Base-by-base conservation (phyloP, 2,888 invertebrate genomes). In the Neuroscelio doddi region DNA sequence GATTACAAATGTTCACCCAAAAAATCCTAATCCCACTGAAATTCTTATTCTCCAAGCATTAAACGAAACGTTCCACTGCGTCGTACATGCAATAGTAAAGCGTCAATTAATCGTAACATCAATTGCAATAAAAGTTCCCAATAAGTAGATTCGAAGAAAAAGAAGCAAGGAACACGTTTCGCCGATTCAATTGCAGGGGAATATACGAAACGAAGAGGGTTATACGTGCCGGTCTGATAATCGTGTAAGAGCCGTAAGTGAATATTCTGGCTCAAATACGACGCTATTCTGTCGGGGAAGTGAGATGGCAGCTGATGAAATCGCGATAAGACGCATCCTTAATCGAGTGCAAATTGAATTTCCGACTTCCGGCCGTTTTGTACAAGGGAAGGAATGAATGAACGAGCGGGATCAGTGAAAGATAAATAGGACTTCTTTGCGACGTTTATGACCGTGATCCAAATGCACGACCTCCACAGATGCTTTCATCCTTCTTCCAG, bases 341-440 rank as follows among this genome's bases (percentile, higher is more conserved):
- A 64, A 64, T 64, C 64, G 64, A 52, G 29, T 36, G 56, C 53
- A 64, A 64, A 64, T 58, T 58, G 53, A 64, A 58, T 64, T 58
- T 29, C 52, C 39, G 21, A 45, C 44, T 45, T 42, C 29, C 49
- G 44, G 38, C 7, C 16, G 30, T 16, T n/a, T n/a, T n/a, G n/a
- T n/a, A n/a, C 29, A 5, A 29, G 24, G 12, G 49, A 44, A n/a
- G n/a, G 38, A 62, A 55, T 44, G 32, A 24, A 12, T 4, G 30
- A 10, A 9, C 30, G 4, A 10, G 8, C 10, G 7, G 50, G 38
- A 53, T 49, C 38, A 42, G 21, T 26, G 21, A 9, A 16, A 42
- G 41, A 50, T 12, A 14, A 50, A 39, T 39, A 16, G 29, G 36
- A 10, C 49, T 50, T n/a, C 17, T 34, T 10, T 46, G 47, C 50